Evolutionary conservation across 2,888 invertebrate species (phyloP), one percentile per base, ranked within the genome.

Genomic region (Osmoderma eremita): DNA sequence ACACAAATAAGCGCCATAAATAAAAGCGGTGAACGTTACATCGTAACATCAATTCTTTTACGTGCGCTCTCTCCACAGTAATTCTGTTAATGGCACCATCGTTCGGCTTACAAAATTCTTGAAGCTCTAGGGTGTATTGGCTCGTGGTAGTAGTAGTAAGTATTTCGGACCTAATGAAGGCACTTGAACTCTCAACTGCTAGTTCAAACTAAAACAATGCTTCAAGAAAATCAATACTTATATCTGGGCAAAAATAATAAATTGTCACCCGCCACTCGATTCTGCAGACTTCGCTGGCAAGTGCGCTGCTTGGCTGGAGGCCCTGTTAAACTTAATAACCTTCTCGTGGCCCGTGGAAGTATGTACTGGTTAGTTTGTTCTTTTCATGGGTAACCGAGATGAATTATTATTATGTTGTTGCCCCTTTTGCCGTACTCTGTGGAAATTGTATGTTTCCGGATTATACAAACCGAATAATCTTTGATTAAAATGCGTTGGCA

Each of bases 151-250:
- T 30, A 30, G 30, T 5, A 30, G 30, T 30, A 53, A 53, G 53
- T 53, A 36, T 53, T 53, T 53, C 53, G 53, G 58, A 58, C 24
- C 41, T 58, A 58, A 58, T 42, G 58, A 58, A 58, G 58, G 42
- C 42, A 58, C 58, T 42, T 58, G 22, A 24, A 45, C 22, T 30
- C 30, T 38, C 22, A 42, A 58, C 38, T 53, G 38, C 53, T 58
- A 41, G 58, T 58, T 58, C 42, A 24, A 58, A 42, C 24, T 58
- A 24, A 42, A 58, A 58, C 58, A 58, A 41, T 58, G 22, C 58
- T 58, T 58, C 42, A 58, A 24, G 41, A 42, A 58, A 58, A 42
- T 58, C 58, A 58, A 58, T 58, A 56, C 56, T 22, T 24, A 42
- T 18, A 42, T 58, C 42, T 17, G 12, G 42, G 42, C 41, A 13